phyloP scores from a whole-genome alignment of 2,888 invertebrate genomes.

The Pandemis cinnamomeana region DNA sequence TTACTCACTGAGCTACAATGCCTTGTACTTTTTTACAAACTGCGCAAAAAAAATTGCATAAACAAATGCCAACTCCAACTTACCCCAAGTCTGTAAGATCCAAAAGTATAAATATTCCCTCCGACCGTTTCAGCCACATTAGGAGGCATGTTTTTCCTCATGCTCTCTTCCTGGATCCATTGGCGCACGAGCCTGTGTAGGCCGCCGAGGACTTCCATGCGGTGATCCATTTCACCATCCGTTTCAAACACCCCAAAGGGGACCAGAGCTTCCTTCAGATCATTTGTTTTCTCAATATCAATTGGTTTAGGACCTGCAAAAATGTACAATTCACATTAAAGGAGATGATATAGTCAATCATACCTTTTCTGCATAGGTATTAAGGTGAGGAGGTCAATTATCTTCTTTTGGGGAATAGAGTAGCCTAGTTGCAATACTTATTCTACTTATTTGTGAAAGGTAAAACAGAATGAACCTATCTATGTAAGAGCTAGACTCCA shows the following conservation, averaged over 20 bases:
- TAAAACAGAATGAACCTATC: background rate
- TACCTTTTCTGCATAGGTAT: too few relatives aligned
- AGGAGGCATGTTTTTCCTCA: conserved; percentile 96
- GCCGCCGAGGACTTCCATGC: conserved; percentile 93
- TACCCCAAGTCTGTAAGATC: conserved; percentile 96
- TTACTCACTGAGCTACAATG: too few relatives aligned
- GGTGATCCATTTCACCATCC: conserved; percentile 94
- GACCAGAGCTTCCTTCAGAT: conserved; percentile 90
- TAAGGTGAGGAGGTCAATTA: too few relatives aligned
- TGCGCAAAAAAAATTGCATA: too few relatives aligned
- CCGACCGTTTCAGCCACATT: conserved; percentile 96
- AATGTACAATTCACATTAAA: background rate
- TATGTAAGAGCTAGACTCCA: background rate
- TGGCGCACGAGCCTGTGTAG: conserved; percentile 95
- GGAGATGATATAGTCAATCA: too few relatives aligned
- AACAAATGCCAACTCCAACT: conserved; percentile 52
- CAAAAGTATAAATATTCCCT: conserved; percentile 99
- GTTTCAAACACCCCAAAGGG: conserved; percentile 96
- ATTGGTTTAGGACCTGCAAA: conserved; percentile 88
- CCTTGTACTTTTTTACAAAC: too few relatives aligned
- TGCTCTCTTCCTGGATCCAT: conserved; percentile 96
- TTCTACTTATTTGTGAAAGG: too few relatives aligned
- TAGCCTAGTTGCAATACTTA: too few relatives aligned
- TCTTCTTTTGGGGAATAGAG: too few relatives aligned
- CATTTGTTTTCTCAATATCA: conserved; percentile 90